A percentile compares a stretch with the other conserved stretches of the same genome.
phyloP scores from a whole-genome alignment of 2,888 invertebrate species.

The Papilio gigon region DNA sequence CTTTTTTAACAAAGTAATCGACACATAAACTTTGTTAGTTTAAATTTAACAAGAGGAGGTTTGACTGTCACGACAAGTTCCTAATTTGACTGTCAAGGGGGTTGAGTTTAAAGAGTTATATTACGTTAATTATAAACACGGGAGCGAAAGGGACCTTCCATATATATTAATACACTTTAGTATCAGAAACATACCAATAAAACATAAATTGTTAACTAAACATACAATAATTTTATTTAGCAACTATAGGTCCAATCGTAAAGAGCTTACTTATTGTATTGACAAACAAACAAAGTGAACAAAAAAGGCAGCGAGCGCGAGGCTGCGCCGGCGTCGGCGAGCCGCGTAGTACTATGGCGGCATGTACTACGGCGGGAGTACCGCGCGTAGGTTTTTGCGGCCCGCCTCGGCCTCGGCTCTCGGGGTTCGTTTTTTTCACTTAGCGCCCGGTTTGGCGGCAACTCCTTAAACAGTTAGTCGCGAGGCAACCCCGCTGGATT shows the following conservation, averaged over 20 bases:
- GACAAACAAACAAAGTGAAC: slow-evolving; percentile 12
- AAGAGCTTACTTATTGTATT: slow-evolving; percentile 1
- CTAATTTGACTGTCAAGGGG: too few species aligned
- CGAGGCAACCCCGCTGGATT: slow-evolving; percentile 79
- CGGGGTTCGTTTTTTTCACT: slow-evolving; percentile 67
- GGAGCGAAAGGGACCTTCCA: not conserved
- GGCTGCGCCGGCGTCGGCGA: not conserved
- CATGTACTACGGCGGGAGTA: slow-evolving; percentile 70
- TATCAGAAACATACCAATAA: not conserved
- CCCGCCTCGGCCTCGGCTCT: slow-evolving; percentile 68
- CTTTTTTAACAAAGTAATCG: too few species aligned
- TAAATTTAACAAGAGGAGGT: not conserved
- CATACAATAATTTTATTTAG: not conserved
- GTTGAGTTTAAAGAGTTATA: too few species aligned
- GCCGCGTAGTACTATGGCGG: slow-evolving; percentile 47
- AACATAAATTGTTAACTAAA: not conserved
- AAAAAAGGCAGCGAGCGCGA: not conserved
- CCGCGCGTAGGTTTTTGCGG: slow-evolving; percentile 62
- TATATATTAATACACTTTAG: not conserved
- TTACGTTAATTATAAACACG: not conserved
- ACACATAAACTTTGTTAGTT: too few species aligned
- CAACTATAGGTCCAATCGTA: not conserved
- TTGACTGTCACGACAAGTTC: too few species aligned
- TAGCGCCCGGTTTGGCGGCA: slow-evolving; percentile 74
- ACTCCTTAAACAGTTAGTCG: slow-evolving; percentile 79